Base-by-base conservation (phyloP, 1,140 invertebrate genomes). In the Adelges cooleyi region DNA sequence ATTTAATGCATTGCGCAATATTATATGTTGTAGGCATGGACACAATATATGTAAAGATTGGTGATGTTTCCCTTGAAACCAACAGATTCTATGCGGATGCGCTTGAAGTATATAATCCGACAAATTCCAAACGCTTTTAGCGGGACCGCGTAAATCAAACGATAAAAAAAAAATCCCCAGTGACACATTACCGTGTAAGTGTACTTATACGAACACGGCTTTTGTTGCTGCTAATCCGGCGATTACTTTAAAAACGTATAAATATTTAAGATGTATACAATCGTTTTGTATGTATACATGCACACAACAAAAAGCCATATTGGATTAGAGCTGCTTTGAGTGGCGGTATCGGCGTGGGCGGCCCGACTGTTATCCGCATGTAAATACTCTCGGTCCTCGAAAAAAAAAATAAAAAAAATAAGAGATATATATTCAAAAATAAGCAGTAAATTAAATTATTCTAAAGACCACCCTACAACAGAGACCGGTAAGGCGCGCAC, bases 181-280 rank as follows among this genome's bases (percentile, higher is more conserved):
- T 33, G 56, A 62, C 56, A 46, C 42, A 20, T 62, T 46, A 33
- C 18, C 25, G 40, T 23, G 40, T 46, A n/a, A 48, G 11, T n/a
- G 8, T 62, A 33, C 42, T 59, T 44, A 51, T 1, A 48, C 25
- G 42, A 29, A 59, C 54, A 48, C 40, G 54, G 17, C 40, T 27
- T 22, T 59, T 59, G 54, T 59, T 22, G 29, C 56, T 62, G 56
- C 25, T 62, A 62, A 62, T 62, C 56, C 42, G 56, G 56, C 56
- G 56, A 62, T 62, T 62, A 62, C 56, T 62, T 62, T 62, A 62
- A 62, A 62, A 48, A 62, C 56, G 40, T 48, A 62, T 62, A 62
- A 62, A 62, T 62, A 48, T 62, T 62, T 62, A 48, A 62, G 18
- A 25, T 46, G 46, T 46, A 46, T 23, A 59, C 44, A 44, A 6